Evolutionary conservation across 2,888 invertebrate genomes (phyloP).

Genomic region (Cecidostiba fungosa): DNA sequence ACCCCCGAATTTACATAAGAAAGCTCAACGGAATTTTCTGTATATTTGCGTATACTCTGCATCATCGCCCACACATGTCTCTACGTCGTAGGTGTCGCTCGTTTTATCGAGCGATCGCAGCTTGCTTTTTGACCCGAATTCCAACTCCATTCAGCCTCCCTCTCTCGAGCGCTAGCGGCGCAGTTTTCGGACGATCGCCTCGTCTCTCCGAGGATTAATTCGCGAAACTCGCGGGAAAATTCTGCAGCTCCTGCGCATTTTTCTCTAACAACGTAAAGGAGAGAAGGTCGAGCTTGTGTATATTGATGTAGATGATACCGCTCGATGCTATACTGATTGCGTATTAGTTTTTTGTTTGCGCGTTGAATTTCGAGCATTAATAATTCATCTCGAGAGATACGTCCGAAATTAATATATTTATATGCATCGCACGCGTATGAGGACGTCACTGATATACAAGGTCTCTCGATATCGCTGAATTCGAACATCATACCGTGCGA

Average conservation of each 20-base stretch:
- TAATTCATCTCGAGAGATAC: too few relatives aligned
- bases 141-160: not conserved
- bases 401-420: too few relatives aligned
- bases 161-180: not conserved
- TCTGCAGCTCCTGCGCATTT: not conserved
- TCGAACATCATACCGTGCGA: not conserved
- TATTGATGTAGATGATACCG: not conserved
- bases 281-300: not conserved
- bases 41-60: not conserved
- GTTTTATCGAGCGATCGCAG: not conserved
- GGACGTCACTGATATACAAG: too few relatives aligned
- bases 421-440: too few relatives aligned
- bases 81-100: not conserved
- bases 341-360: not conserved
- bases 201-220: conserved; percentile 9
- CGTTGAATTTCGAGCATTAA: too few relatives aligned
- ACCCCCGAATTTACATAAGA: conserved; percentile 1
- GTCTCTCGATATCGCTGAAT: not conserved
- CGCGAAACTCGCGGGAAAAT: not conserved
- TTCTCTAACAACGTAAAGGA: not conserved
- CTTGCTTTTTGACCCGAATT: conserved; percentile 2
- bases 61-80: not conserved
- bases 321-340: not conserved
- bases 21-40: not conserved
- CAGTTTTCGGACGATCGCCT: not conserved